phyloP scores from a whole-genome alignment of 1,140 invertebrate species.

The Zaprionus inermis region DNA sequence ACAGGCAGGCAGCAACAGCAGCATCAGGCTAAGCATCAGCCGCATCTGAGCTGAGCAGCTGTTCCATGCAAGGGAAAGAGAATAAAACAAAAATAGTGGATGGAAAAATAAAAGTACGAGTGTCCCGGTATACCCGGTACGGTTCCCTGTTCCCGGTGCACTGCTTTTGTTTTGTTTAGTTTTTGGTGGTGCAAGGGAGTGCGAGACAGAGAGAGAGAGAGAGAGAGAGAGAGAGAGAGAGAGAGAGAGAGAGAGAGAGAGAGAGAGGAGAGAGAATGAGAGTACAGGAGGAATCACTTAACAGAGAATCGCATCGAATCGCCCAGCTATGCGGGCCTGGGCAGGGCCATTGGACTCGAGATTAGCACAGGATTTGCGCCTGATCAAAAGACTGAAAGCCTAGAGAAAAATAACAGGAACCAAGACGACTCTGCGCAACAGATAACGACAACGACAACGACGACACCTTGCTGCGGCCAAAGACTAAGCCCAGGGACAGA shows the following conservation, averaged over 20 bases:
- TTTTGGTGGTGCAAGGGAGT: constrained; percentile 56
- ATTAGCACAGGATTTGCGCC: constrained; percentile 73
- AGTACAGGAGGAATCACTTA: constrained; percentile 24
- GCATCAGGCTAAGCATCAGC: constrained; percentile 14
- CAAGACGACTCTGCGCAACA: constrained; percentile 31
- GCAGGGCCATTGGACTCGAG: constrained; percentile 54
- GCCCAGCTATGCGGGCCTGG: constrained; percentile 54
- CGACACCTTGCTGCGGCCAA: constrained; percentile 57
- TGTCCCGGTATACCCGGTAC: constrained; percentile 40
- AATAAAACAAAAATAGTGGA: constrained; percentile 61
- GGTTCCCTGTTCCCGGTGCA: constrained; percentile 50
- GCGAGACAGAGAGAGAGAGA: not conserved
- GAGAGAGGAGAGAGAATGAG: not conserved
- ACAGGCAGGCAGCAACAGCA: constrained; percentile 29
- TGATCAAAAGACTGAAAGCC: constrained; percentile 56
- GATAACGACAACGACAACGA: constrained; percentile 43
- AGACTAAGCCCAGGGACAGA: constrained; percentile 37
- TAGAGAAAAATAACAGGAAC: constrained; percentile 55
- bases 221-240: not conserved
- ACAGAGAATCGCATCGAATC: constrained; percentile 45
- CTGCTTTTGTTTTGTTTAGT: constrained; percentile 38
- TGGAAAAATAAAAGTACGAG: constrained; percentile 51
- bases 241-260: constrained; percentile 2
- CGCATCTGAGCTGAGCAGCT: constrained; percentile 35
- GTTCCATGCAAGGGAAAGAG: constrained; percentile 21